These are phyloP conservation scores for Epirrita christyi DNA, from an alignment of 2,888 invertebrate species.

Conservation along the genomic window DNA sequence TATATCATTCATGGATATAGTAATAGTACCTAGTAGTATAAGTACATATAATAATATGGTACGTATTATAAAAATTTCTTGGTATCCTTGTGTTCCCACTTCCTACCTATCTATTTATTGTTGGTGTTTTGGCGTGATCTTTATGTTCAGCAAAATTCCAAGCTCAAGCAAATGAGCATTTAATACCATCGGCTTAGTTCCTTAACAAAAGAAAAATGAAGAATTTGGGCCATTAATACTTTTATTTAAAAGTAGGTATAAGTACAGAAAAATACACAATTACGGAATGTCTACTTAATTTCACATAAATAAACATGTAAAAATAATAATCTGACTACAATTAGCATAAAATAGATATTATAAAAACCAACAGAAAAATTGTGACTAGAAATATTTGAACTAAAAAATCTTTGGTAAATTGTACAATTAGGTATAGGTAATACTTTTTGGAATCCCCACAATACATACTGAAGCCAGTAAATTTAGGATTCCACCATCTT, in stretches of 20 bases:
- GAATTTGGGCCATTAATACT: slow-evolving; percentile 1
- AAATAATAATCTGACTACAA: not conserved
- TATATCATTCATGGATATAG: too few species aligned
- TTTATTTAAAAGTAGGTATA: slow-evolving; percentile 1
- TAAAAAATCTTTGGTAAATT: slow-evolving; percentile 15
- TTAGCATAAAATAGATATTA: not conserved
- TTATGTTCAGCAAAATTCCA: too few species aligned
- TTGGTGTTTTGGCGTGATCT: too few species aligned
- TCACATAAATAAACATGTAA: not conserved
- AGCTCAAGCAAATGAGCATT: too few species aligned
- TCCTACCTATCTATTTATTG: too few species aligned
- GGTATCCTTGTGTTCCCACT: too few species aligned
- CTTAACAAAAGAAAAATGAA: slow-evolving; percentile 4
- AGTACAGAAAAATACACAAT: slow-evolving; percentile 7
- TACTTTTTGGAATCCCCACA: not conserved
- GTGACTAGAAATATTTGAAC: slow-evolving; percentile 23
- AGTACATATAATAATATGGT: too few species aligned
- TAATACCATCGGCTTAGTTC: too few species aligned
- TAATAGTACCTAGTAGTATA: too few species aligned
- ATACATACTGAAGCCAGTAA: too few species aligned
- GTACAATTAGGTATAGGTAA: not conserved
- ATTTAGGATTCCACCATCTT: too few species aligned
- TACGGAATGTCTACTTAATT: not conserved
- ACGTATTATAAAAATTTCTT: too few species aligned
- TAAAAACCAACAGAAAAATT: slow-evolving; percentile 14